These are phyloP conservation scores for Arrhopalites spinosus DNA, from an alignment of 2,888 invertebrate species.

Conservation along the genomic window DNA sequence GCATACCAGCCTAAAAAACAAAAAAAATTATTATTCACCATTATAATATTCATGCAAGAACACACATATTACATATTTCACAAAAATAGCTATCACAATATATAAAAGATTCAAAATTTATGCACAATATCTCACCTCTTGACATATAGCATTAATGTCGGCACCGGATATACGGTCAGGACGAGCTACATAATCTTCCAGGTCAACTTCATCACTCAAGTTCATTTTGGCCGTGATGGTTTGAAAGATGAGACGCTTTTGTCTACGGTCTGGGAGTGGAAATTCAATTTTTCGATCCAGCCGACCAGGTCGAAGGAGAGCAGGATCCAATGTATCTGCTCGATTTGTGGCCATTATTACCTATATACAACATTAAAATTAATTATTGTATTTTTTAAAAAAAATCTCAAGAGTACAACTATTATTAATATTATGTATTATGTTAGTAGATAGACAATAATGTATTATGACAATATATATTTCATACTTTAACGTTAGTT, in stretches of 20 bases:
- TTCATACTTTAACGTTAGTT: slow-evolving; percentile 91
- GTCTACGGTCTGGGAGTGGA: slow-evolving; percentile 87
- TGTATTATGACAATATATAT: not conserved
- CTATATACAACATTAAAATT: slow-evolving; percentile 58
- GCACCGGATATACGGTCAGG: slow-evolving; percentile 99
- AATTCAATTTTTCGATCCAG: slow-evolving; percentile 99
- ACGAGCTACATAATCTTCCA: slow-evolving; percentile 97
- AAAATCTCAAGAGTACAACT: no score
- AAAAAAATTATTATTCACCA: slow-evolving; percentile 7
- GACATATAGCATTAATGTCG: slow-evolving; percentile 99
- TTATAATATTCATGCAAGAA: slow-evolving; percentile 20
- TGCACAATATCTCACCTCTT: slow-evolving; percentile 70
- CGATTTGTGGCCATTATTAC: slow-evolving; percentile 95
- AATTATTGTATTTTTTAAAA: not conserved
- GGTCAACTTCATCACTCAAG: slow-evolving; percentile 95
- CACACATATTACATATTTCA: not conserved
- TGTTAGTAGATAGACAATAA: not conserved
- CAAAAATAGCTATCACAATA: not conserved
- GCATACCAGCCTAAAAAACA: slow-evolving; percentile 86
- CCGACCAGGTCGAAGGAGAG: slow-evolving; percentile 89
- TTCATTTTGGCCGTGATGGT: slow-evolving; percentile 98
- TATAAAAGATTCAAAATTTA: slow-evolving; percentile 3
- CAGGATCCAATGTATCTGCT: slow-evolving; percentile 98
- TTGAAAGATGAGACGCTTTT: slow-evolving; percentile 94
- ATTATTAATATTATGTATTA: not conserved